phyloP scores from a whole-genome alignment of 2,113 vertebrate species.

The Beaufortia kweichowensis region DNA sequence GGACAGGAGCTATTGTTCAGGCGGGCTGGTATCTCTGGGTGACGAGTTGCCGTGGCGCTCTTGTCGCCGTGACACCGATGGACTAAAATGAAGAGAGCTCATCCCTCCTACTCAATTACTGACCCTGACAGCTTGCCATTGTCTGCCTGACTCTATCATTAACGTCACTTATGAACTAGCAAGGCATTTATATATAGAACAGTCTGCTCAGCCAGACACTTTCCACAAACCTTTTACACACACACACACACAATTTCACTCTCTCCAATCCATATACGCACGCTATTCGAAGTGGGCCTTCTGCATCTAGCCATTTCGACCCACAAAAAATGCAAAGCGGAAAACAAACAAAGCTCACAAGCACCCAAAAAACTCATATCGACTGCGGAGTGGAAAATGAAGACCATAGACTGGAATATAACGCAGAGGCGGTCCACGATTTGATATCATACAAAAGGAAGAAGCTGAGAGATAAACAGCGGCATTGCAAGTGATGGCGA shows the following conservation, averaged over 20 bases:
- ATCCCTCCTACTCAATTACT: slow-evolving; percentile 66
- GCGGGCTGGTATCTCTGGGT: slow-evolving; percentile 52
- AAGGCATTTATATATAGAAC: slow-evolving; percentile 62
- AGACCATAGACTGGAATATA: slow-evolving; percentile 31
- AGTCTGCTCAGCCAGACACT: slow-evolving; percentile 51
- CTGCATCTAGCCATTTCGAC: neutral
- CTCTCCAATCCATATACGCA: slow-evolving; percentile 35
- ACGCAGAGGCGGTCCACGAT: slow-evolving; percentile 27
- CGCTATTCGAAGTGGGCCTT: slow-evolving; percentile 9
- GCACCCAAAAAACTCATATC: slow-evolving; percentile 20
- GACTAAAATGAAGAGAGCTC: slow-evolving; percentile 63
- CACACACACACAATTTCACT: slow-evolving; percentile 27
- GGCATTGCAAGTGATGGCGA: slow-evolving; percentile 38
- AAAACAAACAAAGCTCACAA: slow-evolving; percentile 24
- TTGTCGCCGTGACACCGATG: slow-evolving; percentile 60
- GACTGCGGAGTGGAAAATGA: slow-evolving; percentile 10
- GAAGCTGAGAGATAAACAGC: slow-evolving; percentile 46
- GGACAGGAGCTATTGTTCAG: slow-evolving; percentile 61
- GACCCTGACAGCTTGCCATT: slow-evolving; percentile 66
- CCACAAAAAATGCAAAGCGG: slow-evolving; percentile 21
- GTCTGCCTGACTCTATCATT: slow-evolving; percentile 63
- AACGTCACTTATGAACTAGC: slow-evolving; percentile 65
- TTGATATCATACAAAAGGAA: slow-evolving; percentile 49
- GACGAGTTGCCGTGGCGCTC: slow-evolving; percentile 56
- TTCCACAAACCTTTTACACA: slow-evolving; percentile 42